Conservation (phyloP, 2,113 vertebrate genomes). For the Felis catus region F.catus_Fca126_mat1.0 CM031419.1:165501501-165502000, state of each 20-base stretch:
- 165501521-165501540: background rate
- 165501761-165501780: background rate
- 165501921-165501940: background rate
- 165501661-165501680: conserved; percentile 9
- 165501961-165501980: background rate
- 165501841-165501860: background rate
- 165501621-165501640: background rate
- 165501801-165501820: background rate
- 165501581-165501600: background rate
- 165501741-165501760: background rate
- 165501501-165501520: background rate
- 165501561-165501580: background rate
- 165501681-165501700: background rate
- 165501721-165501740: background rate
- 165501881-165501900: background rate
- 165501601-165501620: background rate
- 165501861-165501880: background rate
- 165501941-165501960: background rate
- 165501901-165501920: background rate
- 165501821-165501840: background rate
- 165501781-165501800: background rate
- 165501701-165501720: background rate
- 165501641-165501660: background rate
- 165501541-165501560: background rate
- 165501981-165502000: background rate